Base-by-base conservation (phyloP, 2,797 vertebrate species). In the Acrossocheilus fasciatus region DNA sequence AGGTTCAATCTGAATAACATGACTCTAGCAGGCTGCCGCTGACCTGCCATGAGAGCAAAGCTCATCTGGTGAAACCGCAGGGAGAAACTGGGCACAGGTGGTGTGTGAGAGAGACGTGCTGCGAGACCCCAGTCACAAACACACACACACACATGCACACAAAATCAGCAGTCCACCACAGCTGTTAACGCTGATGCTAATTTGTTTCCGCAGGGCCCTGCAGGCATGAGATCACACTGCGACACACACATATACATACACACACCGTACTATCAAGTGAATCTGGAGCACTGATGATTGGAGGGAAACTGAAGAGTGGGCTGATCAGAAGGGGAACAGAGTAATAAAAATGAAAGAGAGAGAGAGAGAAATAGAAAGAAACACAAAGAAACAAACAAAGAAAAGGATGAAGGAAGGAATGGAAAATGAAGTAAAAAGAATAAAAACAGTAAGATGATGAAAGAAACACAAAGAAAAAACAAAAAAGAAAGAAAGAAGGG, bases 161-260 rank as follows among this genome's bases (percentile, higher is more conserved):
- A 85, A 39, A 85, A 78, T n/a, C 75, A 81, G 59, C 85, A 76
- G 54, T 73, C 75, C 75, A 59, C 79, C 80, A 86, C 90, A 90
- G 87, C 88, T 89, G 90, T 87, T 89, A 88, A 76, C 41, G 36
- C 87, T 89, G 88, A 89, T 88, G 88, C 88, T 89, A 90, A 90
- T 90, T 88, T 90, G 90, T 89, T 90, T 89, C 84, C 84, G 81
- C 87, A 86, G 88, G 66, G 50, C 81, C 81, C 86, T 72, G 83
- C 81, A 79, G 76, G 82, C 81, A 84, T 81, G 79, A 85, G 85
- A 82, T 88, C 85, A 74, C 82, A 82, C 57, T 39, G 70, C 1
- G 26, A 50, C 68, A 75, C 66, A 86, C 64, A 64, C 81, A 47
- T 66, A 74, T 52, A 85, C 57, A 54, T 1, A 20, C 36, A 41